Conservation (phyloP, 2,113 vertebrate species). For the Thamnophis sirtalis region DNA sequence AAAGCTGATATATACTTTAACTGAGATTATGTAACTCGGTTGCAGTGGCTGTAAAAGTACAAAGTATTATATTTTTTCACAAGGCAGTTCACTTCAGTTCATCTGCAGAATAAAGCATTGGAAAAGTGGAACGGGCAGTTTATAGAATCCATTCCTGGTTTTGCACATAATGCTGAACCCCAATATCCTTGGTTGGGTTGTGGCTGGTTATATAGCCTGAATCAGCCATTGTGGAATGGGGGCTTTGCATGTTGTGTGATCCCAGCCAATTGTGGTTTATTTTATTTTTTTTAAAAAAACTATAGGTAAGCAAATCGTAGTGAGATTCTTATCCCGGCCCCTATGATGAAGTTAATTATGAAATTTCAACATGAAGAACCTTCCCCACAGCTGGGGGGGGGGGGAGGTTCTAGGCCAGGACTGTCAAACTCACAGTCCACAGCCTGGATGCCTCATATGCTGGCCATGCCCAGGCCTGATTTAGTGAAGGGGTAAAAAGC, state of each 20-base stretch:
- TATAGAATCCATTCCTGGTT: neutral
- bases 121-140: neutral
- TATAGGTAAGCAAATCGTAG: neutral
- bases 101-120: neutral
- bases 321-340: neutral
- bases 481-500: too few relatives aligned
- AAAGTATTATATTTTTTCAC: neutral
- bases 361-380: neutral
- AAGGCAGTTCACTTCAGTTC: neutral
- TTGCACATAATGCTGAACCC: neutral
- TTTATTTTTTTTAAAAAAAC: neutral
- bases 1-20: constrained; percentile 12
- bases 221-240: neutral
- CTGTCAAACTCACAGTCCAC: too few relatives aligned
- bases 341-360: neutral
- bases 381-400: neutral
- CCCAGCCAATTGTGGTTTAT: neutral
- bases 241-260: neutral
- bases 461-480: too few relatives aligned
- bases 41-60: constrained; percentile 22
- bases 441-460: too few relatives aligned
- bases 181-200: neutral
- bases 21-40: neutral
- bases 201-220: neutral
- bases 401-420: neutral